Base-by-base conservation (phyloP, 1,140 invertebrate genomes). In the Cyclargus thomasi region DNA sequence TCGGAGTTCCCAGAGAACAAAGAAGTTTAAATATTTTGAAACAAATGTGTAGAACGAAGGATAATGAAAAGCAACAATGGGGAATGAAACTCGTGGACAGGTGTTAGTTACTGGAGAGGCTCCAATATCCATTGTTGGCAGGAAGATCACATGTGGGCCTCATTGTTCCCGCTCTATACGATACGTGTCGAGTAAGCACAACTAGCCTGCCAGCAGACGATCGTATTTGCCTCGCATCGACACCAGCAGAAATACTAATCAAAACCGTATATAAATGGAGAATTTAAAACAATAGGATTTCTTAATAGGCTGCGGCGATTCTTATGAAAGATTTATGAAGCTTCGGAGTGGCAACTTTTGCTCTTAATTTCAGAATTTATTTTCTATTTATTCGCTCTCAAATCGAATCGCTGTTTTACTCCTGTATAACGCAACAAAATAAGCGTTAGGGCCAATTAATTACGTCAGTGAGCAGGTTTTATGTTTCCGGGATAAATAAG, bases 401-500 rank as follows among this genome's bases (percentile, higher is more conserved):
- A 47, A 47, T 47, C 39, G 0, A 29, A 29, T 29, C 4, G 8
- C 29, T 7, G 8, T 29, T 29, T 29, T 29, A 29, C 29, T 29
- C 1, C 29, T 8, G 29, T 29, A 29, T 29, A 29, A 77, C 77
- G 78, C 79, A 77, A 82, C 81, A 80, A 83, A 47, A 85, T 85
- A 77, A 85, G 73, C 78, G 78, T 80, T 79, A 77, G 76, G 81
- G 80, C 82, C 86, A 89, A 89, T 89, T 89, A 89, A 87, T 88
- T 89, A 86, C 85, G 83, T 84, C 84, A 83, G 83, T 85, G 78
- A 80, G 82, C 78, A 82, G 72, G 77, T 80, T 89, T 89, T 87
- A 87, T 89, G 85, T 86, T 83, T 82, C 80, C 81, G 76, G 84
- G 81, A 89, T 87, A 87, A 89, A 87, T 87, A 87, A 88, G 86